A percentile compares a stretch with the other conserved stretches of the same genome.
These are phyloP conservation scores for Erebia palarica DNA, from an alignment of 2,888 invertebrate genomes.

Conservation along the genomic window DNA sequence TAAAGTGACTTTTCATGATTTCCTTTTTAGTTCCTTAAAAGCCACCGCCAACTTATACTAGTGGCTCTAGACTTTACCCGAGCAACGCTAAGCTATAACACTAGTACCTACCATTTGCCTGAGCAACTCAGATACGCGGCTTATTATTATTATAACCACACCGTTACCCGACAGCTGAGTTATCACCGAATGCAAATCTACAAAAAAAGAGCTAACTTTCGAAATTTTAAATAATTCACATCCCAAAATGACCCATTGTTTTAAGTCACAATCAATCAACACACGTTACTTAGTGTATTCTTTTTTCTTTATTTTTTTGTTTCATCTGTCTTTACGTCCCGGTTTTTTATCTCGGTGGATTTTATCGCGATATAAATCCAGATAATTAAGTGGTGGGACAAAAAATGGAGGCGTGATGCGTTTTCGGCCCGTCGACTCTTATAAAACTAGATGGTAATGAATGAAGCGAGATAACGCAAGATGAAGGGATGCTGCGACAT, in stretches of 20 bases:
- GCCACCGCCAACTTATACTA: no score
- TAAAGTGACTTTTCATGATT: no score
- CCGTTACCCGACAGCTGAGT: slow-evolving; percentile 12
- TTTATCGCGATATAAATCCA: slow-evolving; percentile 79
- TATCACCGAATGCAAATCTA: slow-evolving; percentile 22
- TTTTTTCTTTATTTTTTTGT: slow-evolving; percentile 43
- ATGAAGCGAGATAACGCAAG: slow-evolving; percentile 78
- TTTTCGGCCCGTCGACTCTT: slow-evolving; percentile 78
- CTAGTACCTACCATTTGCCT: no score
- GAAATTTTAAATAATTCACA: slow-evolving; percentile 20
- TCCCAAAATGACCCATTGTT: slow-evolving; percentile 39
- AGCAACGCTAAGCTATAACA: no score
- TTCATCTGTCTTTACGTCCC: slow-evolving; percentile 43
- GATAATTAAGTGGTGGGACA: slow-evolving; percentile 81
- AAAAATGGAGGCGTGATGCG: slow-evolving; percentile 80
- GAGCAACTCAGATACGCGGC: neutral
- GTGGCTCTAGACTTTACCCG: no score
- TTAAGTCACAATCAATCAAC: slow-evolving; percentile 47
- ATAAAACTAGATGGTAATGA: slow-evolving; percentile 81
- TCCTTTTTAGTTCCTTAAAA: no score
- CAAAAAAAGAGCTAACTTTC: slow-evolving; percentile 14
- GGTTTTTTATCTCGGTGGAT: slow-evolving; percentile 55
- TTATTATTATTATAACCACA: neutral
- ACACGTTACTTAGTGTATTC: slow-evolving; percentile 47
- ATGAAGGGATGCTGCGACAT: slow-evolving; percentile 72